A percentile compares a stretch with the other conserved stretches of the same genome.
Evolutionary conservation across 2,888 invertebrate species (phyloP).

Genomic region (Linnaemya vulpina): DNA sequence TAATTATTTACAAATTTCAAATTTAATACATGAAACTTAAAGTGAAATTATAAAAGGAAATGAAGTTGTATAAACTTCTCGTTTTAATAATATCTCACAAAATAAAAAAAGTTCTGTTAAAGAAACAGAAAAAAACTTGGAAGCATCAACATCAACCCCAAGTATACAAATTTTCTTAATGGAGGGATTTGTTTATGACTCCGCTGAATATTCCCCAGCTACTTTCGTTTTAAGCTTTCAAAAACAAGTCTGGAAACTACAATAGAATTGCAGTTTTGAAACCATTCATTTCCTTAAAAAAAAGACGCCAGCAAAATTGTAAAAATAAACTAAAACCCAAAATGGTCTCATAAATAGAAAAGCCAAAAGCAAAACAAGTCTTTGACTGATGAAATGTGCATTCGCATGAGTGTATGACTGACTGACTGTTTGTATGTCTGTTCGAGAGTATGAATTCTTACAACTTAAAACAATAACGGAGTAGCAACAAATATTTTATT

Average conservation of each 20-base stretch:
- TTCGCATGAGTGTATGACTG: neutral
- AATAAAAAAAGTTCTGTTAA: too few relatives aligned
- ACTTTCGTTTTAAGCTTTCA: neutral
- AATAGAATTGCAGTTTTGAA: constrained; percentile 21
- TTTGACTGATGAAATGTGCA: constrained; percentile 38
- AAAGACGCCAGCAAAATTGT: neutral
- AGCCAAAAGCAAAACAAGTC: constrained; percentile 16
- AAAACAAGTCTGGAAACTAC: constrained; percentile 7
- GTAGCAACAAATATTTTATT: constrained; percentile 39
- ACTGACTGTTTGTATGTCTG: neutral
- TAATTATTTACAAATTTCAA: neutral
- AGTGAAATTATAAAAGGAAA: too few relatives aligned
- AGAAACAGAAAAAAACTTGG: neutral
- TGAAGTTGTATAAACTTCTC: too few relatives aligned
- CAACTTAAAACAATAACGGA: constrained; percentile 35
- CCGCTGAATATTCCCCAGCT: neutral
- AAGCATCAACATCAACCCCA: neutral
- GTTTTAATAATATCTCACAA: too few relatives aligned
- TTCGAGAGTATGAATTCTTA: neutral
- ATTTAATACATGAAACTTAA: neutral
- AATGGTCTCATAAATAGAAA: constrained; percentile 47
- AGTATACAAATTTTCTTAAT: constrained; percentile 15
- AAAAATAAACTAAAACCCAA: constrained; percentile 37
- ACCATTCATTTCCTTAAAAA: neutral
- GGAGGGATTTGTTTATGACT: neutral